Base-by-base conservation (phyloP, 1,140 invertebrate species). In the Prorops nasuta region DNA sequence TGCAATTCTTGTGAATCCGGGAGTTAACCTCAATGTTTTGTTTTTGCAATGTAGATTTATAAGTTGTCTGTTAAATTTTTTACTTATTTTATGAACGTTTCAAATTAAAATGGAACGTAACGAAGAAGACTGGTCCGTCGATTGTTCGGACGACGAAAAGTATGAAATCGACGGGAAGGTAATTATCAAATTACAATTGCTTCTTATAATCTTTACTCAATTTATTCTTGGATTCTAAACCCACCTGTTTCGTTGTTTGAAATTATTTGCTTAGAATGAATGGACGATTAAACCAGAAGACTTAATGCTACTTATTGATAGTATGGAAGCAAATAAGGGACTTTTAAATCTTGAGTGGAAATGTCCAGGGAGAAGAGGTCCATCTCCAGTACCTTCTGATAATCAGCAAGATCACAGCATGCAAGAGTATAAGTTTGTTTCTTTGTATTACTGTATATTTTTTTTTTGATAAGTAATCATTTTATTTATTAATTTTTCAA, bases 121-220 rank as follows among this genome's bases (percentile, higher is more conserved):
- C 60, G 78, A 79, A 3, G 68, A 77, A 18, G 73, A 79, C 2
- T 84, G 81, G 80, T 74, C 71, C 10, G 61, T 83, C 8, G 75
- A 81, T 0, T 84, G 84, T 58, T 84, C 83, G 2, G 84, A 85
- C 46, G 83, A 85, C 20, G 84, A 85, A 54, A 77, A 78, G 48
- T 78, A 78, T 21, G 76, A 76, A 36, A 28, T 56, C 7, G 64
- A 73, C 56, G 48, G 57, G 4, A 74, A 73, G 60, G 72, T 76
- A 56, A n/a, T n/a, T 59, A 38, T 37, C 18, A 28, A 18, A 22
- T 38, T 34, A 18, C 35, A 18, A 15, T 15, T 52, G 31, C 1
- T 55, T 42, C 19, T 0, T 16, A 4, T 10, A n/a, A 15, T 0
- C 12, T 18, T 48, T n/a, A 34, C 6, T 45, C 6, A 12, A n/a